phyloP scores from a whole-genome alignment of 2,797 vertebrate genomes.

The Allobates femoralis region DNA sequence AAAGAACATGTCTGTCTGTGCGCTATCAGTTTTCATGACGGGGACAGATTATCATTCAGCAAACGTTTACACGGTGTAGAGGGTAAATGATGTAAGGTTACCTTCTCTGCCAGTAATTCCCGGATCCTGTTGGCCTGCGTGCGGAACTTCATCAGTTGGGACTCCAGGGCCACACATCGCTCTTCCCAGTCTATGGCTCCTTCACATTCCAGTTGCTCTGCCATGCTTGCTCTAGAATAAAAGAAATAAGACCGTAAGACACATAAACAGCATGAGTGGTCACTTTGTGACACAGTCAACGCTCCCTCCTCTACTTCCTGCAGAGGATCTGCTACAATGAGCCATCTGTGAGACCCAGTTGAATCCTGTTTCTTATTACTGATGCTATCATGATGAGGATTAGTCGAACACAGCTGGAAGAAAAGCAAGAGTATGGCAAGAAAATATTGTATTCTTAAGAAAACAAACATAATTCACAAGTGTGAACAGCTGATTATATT shows the following conservation, averaged over 20 bases:
- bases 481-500: neutral
- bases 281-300: conserved; percentile 28
- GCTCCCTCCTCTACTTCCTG: conserved; percentile 50
- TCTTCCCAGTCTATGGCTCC: conserved; percentile 91
- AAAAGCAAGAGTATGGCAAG: neutral
- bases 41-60: neutral
- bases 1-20: neutral
- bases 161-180: conserved; percentile 90
- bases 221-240: conserved; percentile 78
- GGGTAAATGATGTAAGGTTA: conserved; percentile 64
- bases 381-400: conserved; percentile 3
- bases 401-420: conserved; percentile 5
- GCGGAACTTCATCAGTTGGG: conserved; percentile 94
- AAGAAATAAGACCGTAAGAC: conserved; percentile 26
- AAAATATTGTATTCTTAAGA: neutral
- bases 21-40: neutral
- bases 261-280: conserved; percentile 44
- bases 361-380: conserved; percentile 27
- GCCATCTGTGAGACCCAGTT: conserved; percentile 37
- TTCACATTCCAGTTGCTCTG: conserved; percentile 84
- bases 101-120: conserved; percentile 95
- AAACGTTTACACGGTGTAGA: neutral
- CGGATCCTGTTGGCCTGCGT: conserved; percentile 95
- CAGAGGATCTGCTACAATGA: conserved; percentile 42
- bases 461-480: neutral